A percentile compares a stretch with the other conserved stretches of the same genome.
These are phyloP conservation scores for Corythornis cristatus DNA, from an alignment of 2,113 vertebrate genomes.

Conservation along the genomic window DNA sequence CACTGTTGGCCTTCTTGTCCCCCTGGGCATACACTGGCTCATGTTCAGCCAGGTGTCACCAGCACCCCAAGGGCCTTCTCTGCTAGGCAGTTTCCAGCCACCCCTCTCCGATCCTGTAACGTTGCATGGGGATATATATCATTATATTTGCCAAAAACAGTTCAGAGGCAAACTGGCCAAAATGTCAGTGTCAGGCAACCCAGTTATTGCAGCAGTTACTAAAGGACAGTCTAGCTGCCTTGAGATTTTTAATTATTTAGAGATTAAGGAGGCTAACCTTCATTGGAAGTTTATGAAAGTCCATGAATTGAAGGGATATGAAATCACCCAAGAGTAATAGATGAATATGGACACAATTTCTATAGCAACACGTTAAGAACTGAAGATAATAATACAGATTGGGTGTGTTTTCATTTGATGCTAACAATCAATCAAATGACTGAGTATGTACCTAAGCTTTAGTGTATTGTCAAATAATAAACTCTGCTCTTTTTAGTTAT, in stretches of 20 bases:
- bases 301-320: neutral
- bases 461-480: neutral
- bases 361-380: neutral
- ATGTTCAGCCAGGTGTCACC: no score
- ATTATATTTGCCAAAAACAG: neutral
- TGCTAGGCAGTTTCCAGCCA: no score
- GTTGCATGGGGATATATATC: no score
- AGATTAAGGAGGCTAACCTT: neutral
- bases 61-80: no score
- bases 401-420: neutral
- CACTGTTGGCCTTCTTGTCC: no score
- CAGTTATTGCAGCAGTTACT: neutral
- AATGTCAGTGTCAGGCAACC: neutral
- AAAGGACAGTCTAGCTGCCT: neutral
- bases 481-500: neutral
- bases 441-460: neutral
- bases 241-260: neutral
- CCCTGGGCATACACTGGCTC: no score
- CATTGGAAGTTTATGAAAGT: neutral
- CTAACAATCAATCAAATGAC: neutral
- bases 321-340: neutral
- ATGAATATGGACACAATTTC: neutral
- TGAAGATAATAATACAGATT: neutral
- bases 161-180: neutral
- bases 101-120: no score